Evolutionary conservation across 2,888 invertebrate species (phyloP), one percentile per base, ranked within the genome.

Genomic region (Aphodius sticticus): DNA sequence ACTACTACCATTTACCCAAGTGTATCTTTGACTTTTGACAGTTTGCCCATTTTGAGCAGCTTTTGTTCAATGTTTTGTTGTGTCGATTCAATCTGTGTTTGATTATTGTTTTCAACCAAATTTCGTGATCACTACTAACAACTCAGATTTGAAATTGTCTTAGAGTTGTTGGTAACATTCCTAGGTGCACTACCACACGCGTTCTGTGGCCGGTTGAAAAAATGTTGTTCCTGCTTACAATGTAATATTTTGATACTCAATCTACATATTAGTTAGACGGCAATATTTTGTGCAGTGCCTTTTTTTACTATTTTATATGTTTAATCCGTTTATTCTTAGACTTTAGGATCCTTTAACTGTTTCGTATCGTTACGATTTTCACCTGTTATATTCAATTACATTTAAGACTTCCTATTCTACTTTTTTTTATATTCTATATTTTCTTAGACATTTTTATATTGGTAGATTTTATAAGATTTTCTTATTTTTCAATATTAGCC

Each of bases 391-490:
- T 53, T 5, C 53, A 53, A 53, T 53, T 53, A 26, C 26, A 26
- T 26, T 26, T 26, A 26, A 26, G 26, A 26, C 3, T 26, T 26
- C 26, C 6, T 74, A 36, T 74, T n/a, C 36, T 74, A 36, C 36
- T 6, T 5, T 74, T 5, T 74, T 74, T 26, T 36, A 14, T 1
- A 70, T 35, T 74, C 16, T 74, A 26, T 74, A 2, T 74, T 26
- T 26, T 26, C 26, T 1, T 26, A 26, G 26, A 26, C 26, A 26
- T 26, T 26, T 26, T 26, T n/a, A 74, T 26, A 36, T 74, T 74
- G 26, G 74, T 74, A 53, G 12, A 53, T 53, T 74, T 74, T 74
- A 74, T 14, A 36, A 36, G n/a, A 7, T 74, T 74, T 9, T 53
- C 53, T 53, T 53, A 9, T 53, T 53, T 74, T 74, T 74, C 16